Evolutionary conservation across 2,113 vertebrate species (phyloP).

Genomic region (Serinus canaria): DNA sequence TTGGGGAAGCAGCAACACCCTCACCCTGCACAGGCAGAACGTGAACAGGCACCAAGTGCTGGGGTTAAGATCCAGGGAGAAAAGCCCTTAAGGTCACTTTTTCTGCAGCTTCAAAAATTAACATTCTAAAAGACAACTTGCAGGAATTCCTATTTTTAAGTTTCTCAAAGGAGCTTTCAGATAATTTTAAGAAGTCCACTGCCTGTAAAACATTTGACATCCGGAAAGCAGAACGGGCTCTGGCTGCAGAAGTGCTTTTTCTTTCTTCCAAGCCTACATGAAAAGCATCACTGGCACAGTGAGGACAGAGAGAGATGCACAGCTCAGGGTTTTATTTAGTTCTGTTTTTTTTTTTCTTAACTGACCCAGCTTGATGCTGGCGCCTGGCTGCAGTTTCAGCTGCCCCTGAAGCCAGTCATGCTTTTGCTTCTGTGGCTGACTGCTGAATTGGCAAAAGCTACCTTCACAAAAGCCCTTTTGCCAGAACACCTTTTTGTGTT

Average conservation of each 20-base stretch:
- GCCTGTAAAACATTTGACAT: background rate
- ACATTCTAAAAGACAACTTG: background rate
- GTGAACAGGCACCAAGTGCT: background rate
- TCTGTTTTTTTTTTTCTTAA: background rate
- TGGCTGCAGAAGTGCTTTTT: background rate
- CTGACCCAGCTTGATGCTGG: background rate
- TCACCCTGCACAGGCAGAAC: background rate
- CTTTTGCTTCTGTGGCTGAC: background rate
- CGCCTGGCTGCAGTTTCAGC: background rate
- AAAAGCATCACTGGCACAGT: background rate
- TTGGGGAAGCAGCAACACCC: background rate
- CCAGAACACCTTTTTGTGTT: background rate
- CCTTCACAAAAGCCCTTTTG: background rate
- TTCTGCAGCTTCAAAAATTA: background rate
- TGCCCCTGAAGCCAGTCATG: background rate
- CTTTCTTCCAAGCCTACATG: background rate
- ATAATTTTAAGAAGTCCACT: background rate
- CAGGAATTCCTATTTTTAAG: slow-evolving; percentile 3
- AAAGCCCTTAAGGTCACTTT: background rate
- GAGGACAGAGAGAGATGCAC: background rate
- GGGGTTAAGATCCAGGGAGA: background rate
- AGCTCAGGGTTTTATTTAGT: background rate
- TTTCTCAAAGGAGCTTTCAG: slow-evolving; percentile 14
- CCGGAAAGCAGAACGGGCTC: background rate
- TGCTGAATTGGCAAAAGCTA: background rate